phyloP scores from a whole-genome alignment of 2,113 vertebrate species.

The Dicrurus megarhynchus region DNA sequence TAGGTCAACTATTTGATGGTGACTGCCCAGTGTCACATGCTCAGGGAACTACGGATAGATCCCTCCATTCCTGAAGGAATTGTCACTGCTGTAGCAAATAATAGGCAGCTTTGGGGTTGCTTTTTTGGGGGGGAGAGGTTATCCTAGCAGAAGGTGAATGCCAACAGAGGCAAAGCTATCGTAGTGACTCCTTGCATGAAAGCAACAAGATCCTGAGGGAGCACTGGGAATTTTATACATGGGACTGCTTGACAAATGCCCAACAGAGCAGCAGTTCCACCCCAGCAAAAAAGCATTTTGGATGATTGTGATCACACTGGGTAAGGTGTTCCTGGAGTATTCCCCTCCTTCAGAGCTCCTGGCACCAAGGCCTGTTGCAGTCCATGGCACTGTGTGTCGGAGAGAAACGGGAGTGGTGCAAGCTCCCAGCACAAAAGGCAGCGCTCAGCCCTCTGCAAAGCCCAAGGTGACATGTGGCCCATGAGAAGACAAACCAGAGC shows the following conservation, averaged over 20 bases:
- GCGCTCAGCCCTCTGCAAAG: background rate
- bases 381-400: accelerated
- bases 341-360: background rate
- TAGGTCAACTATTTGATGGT: background rate
- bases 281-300: background rate
- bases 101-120: background rate
- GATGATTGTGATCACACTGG: too few relatives aligned
- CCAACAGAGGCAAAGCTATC: background rate
- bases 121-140: accelerated
- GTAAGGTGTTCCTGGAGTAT: background rate
- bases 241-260: background rate
- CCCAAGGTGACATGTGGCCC: background rate
- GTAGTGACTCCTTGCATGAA: background rate
- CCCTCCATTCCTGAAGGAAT: background rate
- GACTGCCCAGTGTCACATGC: background rate
- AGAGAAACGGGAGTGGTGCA: background rate
- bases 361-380: background rate
- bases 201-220: background rate
- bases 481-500: background rate
- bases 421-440: background rate
- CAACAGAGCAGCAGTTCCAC: background rate
- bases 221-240: background rate
- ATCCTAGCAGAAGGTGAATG: background rate
- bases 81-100: background rate
- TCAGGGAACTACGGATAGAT: background rate